Percentiles rank a stretch among this genome's conserved stretches.
Evolutionary conservation across 2,797 vertebrate species (phyloP).

Genomic region (Ataeniobius toweri): DNA sequence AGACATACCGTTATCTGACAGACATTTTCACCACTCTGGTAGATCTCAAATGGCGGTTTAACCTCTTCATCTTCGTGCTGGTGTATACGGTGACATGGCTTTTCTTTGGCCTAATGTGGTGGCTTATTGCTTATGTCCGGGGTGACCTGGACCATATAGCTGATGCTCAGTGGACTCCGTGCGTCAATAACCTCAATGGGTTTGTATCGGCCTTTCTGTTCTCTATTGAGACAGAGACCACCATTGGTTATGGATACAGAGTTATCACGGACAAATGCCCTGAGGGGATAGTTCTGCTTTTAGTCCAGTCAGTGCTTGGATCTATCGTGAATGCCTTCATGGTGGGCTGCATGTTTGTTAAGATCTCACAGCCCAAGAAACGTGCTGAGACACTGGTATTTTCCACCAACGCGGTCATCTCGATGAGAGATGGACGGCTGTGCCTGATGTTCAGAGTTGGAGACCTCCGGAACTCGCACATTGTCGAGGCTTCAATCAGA

Average conservation of each 20-base stretch:
- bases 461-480: conserved; percentile 98
- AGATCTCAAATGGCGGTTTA: conserved; percentile 98
- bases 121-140: conserved; percentile 94
- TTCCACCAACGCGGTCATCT: conserved; percentile 97
- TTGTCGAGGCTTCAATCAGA: conserved; percentile 97
- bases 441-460: conserved; percentile 99
- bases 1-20: conserved; percentile 96
- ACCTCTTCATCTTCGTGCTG: conserved; percentile 96
- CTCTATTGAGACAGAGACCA: conserved; percentile 98
- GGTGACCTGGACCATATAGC: conserved; percentile 95
- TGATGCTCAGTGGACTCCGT: conserved; percentile 93
- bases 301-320: conserved; percentile 96
- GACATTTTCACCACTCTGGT: conserved; percentile 99
- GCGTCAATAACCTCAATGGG: conserved; percentile 96
- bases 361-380: conserved; percentile 99
- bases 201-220: conserved; percentile 99
- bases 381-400: conserved; percentile 98
- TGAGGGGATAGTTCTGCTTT: conserved; percentile 93
- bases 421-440: conserved; percentile 94
- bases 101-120: conserved; percentile 99
- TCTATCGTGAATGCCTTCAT: conserved; percentile 99
- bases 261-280: conserved; percentile 99
- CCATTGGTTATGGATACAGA: conserved; percentile 97
- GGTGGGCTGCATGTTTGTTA: conserved; percentile 99
- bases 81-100: conserved; percentile 99